Base-by-base conservation (phyloP, 2,888 invertebrate genomes). In the Leuctra nigra region DNA sequence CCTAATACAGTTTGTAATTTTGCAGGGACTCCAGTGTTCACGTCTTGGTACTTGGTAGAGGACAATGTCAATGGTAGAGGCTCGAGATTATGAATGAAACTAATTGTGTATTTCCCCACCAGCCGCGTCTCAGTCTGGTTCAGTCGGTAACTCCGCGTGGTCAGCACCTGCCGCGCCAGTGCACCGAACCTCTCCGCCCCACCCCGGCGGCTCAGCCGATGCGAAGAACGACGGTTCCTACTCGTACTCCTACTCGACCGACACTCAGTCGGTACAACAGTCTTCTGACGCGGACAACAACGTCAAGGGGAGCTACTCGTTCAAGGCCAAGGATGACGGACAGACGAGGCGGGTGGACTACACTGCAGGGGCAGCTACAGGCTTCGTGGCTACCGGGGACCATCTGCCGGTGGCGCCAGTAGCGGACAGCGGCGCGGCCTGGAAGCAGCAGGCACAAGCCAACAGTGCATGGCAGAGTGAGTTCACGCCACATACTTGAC, bases 401-500 rank as follows among this genome's bases (percentile, higher is more conserved):
- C 65, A 65, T 56, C 59, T 67, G 24, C 62, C 65, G 16, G 61
- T 62, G 9, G 62, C n/a, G n/a, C n/a, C n/a, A 23, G 61, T 61
- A 22, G 61, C 57, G 13, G 48, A 59, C 1, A 50, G 7, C 4
- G 23, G 20, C n/a, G 44, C 13, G n/a, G 48, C 41, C 33, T 56
- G n/a, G n/a, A n/a, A n/a, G n/a, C n/a, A n/a, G n/a, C n/a, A n/a
- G n/a, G n/a, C 13, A n/a, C n/a, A n/a, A n/a, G n/a, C n/a, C n/a
- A n/a, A n/a, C n/a, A n/a, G n/a, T n/a, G n/a, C n/a, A n/a, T n/a
- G n/a, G 62, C n/a, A n/a, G n/a, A n/a, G n/a, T n/a, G n/a, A n/a
- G n/a, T n/a, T n/a, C n/a, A n/a, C n/a, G n/a, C n/a, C n/a, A n/a
- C n/a, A n/a, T n/a, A n/a, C n/a, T n/a, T n/a, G n/a, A n/a, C n/a